A percentile compares a stretch with the other conserved stretches of the same genome.
These are phyloP conservation scores for Bucorvus abyssinicus DNA, from an alignment of 2,797 vertebrate genomes.

Conservation along the genomic window DNA sequence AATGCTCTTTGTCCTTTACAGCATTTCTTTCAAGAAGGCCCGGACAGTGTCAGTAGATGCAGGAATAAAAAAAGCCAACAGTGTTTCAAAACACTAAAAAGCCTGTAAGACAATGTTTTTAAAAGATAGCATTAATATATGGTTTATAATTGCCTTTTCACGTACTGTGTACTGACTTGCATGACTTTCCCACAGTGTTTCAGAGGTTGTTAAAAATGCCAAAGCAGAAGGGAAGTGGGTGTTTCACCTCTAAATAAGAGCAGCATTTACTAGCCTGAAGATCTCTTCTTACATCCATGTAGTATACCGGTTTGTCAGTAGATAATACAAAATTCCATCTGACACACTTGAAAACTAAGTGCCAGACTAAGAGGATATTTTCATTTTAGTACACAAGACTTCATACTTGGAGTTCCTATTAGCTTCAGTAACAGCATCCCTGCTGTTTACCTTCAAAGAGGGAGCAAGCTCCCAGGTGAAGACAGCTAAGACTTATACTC, in stretches of 20 bases:
- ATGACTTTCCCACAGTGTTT: slow-evolving; percentile 14
- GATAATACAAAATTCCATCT: slow-evolving; percentile 14
- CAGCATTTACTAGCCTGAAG: slow-evolving; percentile 40
- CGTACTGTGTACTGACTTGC: neutral
- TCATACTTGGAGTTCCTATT: neutral
- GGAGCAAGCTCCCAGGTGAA: neutral
- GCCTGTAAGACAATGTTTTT: neutral
- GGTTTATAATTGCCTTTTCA: slow-evolving; percentile 1
- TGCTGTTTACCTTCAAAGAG: neutral
- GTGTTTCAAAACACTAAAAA: neutral
- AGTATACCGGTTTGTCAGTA: slow-evolving; percentile 47
- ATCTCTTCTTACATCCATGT: slow-evolving; percentile 24
- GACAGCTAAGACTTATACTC: neutral
- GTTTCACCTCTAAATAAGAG: slow-evolving; percentile 46
- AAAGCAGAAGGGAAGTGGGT: slow-evolving; percentile 7
- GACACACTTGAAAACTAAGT: slow-evolving; percentile 37
- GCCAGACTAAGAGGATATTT: neutral
- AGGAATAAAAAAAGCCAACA: rapidly evolving
- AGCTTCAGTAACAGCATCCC: neutral
- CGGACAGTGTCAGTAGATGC: neutral
- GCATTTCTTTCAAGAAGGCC: neutral
- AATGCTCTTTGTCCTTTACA: neutral
- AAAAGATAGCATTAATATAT: neutral
- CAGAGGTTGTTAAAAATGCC: slow-evolving; percentile 32
- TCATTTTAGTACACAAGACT: neutral